Base-by-base conservation (phyloP, 2,113 vertebrate genomes). In the Euleptes europaea region DNA sequence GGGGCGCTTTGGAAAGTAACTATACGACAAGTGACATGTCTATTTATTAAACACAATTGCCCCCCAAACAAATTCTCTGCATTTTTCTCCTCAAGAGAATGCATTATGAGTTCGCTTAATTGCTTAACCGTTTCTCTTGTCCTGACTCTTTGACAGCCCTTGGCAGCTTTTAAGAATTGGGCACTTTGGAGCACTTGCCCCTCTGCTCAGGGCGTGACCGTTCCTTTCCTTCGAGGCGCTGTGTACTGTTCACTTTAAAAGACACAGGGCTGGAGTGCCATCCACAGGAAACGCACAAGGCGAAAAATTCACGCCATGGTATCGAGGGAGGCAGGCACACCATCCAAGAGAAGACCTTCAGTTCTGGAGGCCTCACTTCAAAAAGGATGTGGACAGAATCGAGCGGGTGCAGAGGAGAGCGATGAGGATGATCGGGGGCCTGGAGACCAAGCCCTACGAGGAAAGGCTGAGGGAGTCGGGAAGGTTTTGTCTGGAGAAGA, bases 41-140 rank as follows among this genome's bases (percentile, higher is more conserved):
- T 85, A 92, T 92, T 93, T 92, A 92, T 94, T 92, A 94, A 90
- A 78, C 91, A 85, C 93, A 95, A 93, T 94, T 92, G 90, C 89
- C 90, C 91, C n/a, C 84, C 84, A 94, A 83, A 91, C 90, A 94
- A 93, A 93, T 92, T 57, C 67, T 42, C 17, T 83, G 85, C 88
- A 91, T 85, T 89, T 85, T 28, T 65, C 57, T 1, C 2, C 80
- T 83, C 66, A 33, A n/a, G 63, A 89, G 91, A 88, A 88, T 91
- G 90, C 92, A 87, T 85, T 89, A 83, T 84, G 54, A 74, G 80
- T 2, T 89, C 82, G 90, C 84, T 79, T 94, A 94, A 94, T 94
- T 93, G 84, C 90, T 76, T 72, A 84, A 47, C 75, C 78, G 89
- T 63, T 92, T 92, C 82, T 93, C 82, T 82, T 86, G 66, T 63